Percentiles rank a stretch among this genome's conserved stretches.
Evolutionary conservation across 2,113 vertebrate genomes (phyloP).

Genomic region (Paradoxurus hermaphroditus): DNA sequence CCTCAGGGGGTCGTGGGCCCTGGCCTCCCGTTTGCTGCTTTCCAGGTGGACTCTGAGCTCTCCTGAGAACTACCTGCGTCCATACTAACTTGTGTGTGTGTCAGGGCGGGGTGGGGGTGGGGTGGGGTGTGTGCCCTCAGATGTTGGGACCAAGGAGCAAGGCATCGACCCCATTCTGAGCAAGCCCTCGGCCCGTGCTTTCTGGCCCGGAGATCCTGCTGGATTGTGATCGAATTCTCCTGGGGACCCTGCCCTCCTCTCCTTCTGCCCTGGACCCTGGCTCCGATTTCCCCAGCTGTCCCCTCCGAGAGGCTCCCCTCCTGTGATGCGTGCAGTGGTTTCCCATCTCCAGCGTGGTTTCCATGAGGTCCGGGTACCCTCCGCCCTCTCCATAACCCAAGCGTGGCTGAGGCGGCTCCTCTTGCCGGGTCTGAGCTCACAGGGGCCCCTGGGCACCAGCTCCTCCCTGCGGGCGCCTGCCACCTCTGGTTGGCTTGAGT

Average conservation of each 20-base stretch:
- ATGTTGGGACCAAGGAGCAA: neutral
- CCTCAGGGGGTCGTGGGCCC: neutral
- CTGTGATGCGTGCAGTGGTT: fast-evolving
- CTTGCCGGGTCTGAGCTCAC: neutral
- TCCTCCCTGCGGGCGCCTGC: neutral
- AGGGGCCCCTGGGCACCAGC: neutral
- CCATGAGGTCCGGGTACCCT: neutral
- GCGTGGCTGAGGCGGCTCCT: neutral
- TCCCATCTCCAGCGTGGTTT: neutral
- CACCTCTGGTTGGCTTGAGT: neutral
- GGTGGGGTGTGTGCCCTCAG: neutral
- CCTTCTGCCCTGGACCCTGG: neutral
- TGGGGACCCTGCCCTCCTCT: neutral
- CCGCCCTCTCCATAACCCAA: neutral
- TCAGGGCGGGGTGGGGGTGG: no score
- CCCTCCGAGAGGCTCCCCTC: neutral
- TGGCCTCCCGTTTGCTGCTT: neutral
- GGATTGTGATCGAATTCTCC: neutral
- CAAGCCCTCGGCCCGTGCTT: neutral
- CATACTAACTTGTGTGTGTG: neutral
- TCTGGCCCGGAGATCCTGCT: neutral
- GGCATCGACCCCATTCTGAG: neutral
- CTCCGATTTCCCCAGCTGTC: neutral
- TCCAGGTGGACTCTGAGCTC: neutral
- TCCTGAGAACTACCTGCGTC: neutral